Evolutionary conservation across 2,797 vertebrate species (phyloP).

Genomic region (Acanthurus lineatus): DNA sequence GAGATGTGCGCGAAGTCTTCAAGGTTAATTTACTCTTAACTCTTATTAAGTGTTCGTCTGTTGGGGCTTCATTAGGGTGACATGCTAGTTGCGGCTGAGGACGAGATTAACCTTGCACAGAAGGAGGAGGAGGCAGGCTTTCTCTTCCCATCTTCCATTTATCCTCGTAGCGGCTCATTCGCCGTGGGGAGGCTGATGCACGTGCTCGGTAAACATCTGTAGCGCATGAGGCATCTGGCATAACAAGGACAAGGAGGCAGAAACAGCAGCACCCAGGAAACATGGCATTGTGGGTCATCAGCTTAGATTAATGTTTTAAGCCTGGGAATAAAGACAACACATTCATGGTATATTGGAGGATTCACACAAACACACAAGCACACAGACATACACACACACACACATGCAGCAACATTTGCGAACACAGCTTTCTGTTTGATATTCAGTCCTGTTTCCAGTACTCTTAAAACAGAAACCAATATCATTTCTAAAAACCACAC

Average conservation of each 20-base stretch:
- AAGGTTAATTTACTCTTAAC: constrained; percentile 91
- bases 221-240: constrained; percentile 71
- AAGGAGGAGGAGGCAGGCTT: constrained; percentile 57
- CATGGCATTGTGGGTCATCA: constrained; percentile 52
- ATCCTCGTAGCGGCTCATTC: constrained; percentile 63
- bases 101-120: constrained; percentile 84
- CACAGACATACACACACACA: background rate
- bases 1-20: constrained; percentile 79
- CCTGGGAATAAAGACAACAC: constrained; percentile 15
- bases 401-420: background rate
- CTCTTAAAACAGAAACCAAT: too few relatives aligned
- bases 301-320: constrained; percentile 33
- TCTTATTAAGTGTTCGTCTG: constrained; percentile 88
- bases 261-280: constrained; percentile 18
- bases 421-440: background rate
- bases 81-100: constrained; percentile 77
- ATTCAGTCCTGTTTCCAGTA: background rate
- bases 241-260: constrained; percentile 72
- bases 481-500: background rate
- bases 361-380: background rate
- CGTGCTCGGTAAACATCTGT: constrained; percentile 79
- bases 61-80: constrained; percentile 88
- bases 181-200: constrained; percentile 63
- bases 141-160: constrained; percentile 65
- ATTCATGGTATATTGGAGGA: background rate